These are phyloP conservation scores for Drepana falcataria DNA, from an alignment of 2,888 invertebrate genomes.

Conservation along the genomic window DNA sequence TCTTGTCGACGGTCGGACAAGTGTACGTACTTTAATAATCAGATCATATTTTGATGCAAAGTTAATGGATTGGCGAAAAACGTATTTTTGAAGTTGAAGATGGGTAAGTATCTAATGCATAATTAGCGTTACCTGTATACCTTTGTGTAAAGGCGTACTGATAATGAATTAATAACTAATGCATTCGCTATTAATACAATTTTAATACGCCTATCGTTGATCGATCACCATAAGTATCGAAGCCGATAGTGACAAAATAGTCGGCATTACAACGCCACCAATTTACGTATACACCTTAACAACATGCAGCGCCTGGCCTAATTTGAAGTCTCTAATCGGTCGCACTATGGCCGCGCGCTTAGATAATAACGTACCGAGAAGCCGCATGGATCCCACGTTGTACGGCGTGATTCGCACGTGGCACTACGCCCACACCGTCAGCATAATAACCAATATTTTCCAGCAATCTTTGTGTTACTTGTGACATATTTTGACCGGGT, in stretches of 20 bases:
- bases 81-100: too few relatives aligned
- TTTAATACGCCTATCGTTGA: too few relatives aligned
- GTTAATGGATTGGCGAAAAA: too few relatives aligned
- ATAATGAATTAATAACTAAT: too few relatives aligned
- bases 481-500: conserved; percentile 1
- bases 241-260: neutral
- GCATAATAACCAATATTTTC: conserved; percentile 1
- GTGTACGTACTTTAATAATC: neutral
- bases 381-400: conserved; percentile 28
- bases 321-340: neutral
- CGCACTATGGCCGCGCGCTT: conserved; percentile 5
- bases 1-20: neutral
- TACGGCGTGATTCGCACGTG: conserved; percentile 35
- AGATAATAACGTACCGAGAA: conserved; percentile 9
- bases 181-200: too few relatives aligned
- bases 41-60: too few relatives aligned
- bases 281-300: neutral
- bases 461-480: neutral
- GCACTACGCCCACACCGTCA: conserved; percentile 9
- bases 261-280: neutral
- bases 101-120: too few relatives aligned
- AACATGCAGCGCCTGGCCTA: neutral
- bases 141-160: too few relatives aligned
- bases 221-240: neutral
- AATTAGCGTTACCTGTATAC: too few relatives aligned